Conservation (phyloP, 37 sponge, comb jelly and placozoan genomes). For the Halichondria panicea region DNA sequence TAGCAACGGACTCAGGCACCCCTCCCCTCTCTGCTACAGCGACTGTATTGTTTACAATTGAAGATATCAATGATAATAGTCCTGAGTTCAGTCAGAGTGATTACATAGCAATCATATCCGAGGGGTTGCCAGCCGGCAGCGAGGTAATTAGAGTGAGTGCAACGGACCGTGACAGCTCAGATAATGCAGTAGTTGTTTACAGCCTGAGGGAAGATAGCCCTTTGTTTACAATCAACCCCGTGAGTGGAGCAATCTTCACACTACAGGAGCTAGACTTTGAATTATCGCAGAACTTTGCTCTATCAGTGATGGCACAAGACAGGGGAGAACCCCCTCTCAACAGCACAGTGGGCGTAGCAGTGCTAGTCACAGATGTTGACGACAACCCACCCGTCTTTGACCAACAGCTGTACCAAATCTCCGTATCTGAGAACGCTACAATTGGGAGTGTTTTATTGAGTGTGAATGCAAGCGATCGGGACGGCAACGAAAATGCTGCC, state of each 20-base stretch:
- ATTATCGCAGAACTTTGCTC: background rate
- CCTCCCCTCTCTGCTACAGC: conserved; percentile 35
- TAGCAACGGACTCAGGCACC: conserved; percentile 47
- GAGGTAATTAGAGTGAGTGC: conserved; percentile 39
- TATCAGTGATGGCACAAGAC: conserved; percentile 54
- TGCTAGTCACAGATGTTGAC: conserved; percentile 16
- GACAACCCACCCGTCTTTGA: conserved; percentile 36
- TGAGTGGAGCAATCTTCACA: conserved; percentile 41
- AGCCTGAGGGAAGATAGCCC: conserved; percentile 15
- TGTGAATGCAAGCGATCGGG: conserved; percentile 56
- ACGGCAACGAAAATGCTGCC: conserved; percentile 40
- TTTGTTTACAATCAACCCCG: conserved; percentile 26
- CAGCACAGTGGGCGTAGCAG: conserved; percentile 6
- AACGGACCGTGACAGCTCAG: conserved; percentile 52
- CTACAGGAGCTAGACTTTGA: conserved; percentile 54
- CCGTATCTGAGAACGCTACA: background rate
- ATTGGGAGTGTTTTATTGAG: conserved; percentile 17
- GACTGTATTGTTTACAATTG: conserved; percentile 13
- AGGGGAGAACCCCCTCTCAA: conserved; percentile 16
- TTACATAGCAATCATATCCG: conserved; percentile 10
- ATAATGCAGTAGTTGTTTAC: conserved; percentile 54
- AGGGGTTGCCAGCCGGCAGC: conserved; percentile 15
- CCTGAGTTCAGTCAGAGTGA: conserved; percentile 24
- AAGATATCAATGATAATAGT: conserved; percentile 44
- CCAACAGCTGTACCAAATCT: background rate